Base-by-base conservation (phyloP, 2,888 invertebrate genomes). In the Ophraella communa region DNA sequence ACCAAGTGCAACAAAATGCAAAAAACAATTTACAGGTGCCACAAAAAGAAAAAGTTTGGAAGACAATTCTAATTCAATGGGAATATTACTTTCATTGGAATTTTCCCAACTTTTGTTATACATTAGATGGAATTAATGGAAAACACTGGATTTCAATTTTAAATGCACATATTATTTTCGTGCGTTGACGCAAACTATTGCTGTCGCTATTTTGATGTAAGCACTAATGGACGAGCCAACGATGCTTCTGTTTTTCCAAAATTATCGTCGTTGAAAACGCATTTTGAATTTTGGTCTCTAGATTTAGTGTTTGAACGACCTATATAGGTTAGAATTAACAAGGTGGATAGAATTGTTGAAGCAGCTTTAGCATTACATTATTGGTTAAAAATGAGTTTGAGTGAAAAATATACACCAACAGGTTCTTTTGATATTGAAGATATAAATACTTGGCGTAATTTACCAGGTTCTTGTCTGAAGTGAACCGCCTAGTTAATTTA, bases 341-440 rank as follows among this genome's bases (percentile, higher is more conserved):
- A 64, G 51, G 56, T 55, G 39, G 63, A 67, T 5, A 18, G 14
- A 51, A 62, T 65, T 63, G 47, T 65, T 35, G 59, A 51, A 64
- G 59, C 52, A 42, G 17, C 57, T 61, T 56, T 17, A 18, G 65
- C 47, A 65, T 65, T 69, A 64, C 64, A 65, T 30, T 67, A 69
- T 63, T 69, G 65, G 68, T 59, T 69, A 55, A 65, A 59, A n/a
- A n/a, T n/a, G n/a, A n/a, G n/a, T n/a, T n/a, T n/a, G n/a, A n/a
- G n/a, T n/a, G n/a, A n/a, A n/a, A n/a, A n/a, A n/a, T n/a, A n/a
- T n/a, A n/a, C n/a, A n/a, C n/a, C n/a, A n/a, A n/a, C n/a, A n/a
- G n/a, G 68, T 53, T 55, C 5, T 58, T 64, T 52, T 56, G 66
- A 68, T 56, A 56, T 42, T 59, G 70, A 68, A 65, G 69, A 68